Percentiles rank a stretch among this genome's conserved stretches.
Conservation (phyloP, 2,888 invertebrate species). For the Phengaris arion region DNA sequence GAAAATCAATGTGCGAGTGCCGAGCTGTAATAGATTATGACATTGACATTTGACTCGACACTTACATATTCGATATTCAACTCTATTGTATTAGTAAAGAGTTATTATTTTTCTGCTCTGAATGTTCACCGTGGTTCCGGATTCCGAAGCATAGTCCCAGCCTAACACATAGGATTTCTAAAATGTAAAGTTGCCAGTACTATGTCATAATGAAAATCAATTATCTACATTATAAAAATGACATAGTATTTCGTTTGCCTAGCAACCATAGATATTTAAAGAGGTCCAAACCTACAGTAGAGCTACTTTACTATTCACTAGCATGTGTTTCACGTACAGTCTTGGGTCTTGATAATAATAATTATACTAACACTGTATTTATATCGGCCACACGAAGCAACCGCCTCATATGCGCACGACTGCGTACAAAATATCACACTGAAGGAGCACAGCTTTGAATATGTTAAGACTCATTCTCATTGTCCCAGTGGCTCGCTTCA, state of each 20-base stretch:
- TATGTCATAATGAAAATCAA: too few species aligned
- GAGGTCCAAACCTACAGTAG: neutral
- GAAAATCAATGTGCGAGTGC: too few species aligned
- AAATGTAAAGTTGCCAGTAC: too few species aligned
- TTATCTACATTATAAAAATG: neutral
- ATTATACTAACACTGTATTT: neutral
- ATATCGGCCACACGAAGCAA: neutral
- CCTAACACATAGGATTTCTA: too few species aligned
- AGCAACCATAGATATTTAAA: neutral
- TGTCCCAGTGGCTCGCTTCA: too few species aligned
- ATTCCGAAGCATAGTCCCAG: neutral
- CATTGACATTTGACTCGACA: too few species aligned
- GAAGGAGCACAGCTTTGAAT: neutral
- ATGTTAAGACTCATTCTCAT: neutral
- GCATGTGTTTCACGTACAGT: neutral
- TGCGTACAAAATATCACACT: slow-evolving; percentile 26
- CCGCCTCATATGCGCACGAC: neutral
- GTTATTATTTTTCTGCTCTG: too few species aligned
- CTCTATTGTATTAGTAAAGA: too few species aligned
- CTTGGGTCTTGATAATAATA: slow-evolving; percentile 10
- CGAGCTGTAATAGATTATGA: too few species aligned
- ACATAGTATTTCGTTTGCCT: neutral
- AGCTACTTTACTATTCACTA: neutral
- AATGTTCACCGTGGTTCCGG: too few species aligned
- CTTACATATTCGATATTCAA: too few species aligned